Percentiles rank a stretch among this genome's conserved stretches.
These are phyloP conservation scores for Drosophila borborema DNA, from an alignment of 2,888 invertebrate species.

Conservation along the genomic window DNA sequence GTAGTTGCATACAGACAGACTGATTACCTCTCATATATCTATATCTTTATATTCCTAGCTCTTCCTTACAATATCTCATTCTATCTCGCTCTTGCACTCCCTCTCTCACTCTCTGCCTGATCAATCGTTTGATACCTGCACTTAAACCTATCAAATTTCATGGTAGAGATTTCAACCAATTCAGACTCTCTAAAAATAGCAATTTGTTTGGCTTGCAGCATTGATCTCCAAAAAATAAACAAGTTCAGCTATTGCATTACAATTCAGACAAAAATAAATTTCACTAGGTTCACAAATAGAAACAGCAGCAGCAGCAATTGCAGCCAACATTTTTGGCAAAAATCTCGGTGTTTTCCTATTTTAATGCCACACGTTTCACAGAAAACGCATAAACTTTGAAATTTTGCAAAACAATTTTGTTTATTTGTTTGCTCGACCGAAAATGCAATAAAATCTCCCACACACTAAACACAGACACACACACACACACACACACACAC, in stretches of 20 bases:
- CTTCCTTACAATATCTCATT: not conserved
- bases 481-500: conserved; percentile 4
- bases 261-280: conserved; percentile 44
- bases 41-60: not conserved
- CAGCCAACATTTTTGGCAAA: conserved; percentile 31
- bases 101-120: not conserved
- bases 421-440: conserved; percentile 57
- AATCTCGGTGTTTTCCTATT: conserved; percentile 36
- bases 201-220: conserved; percentile 19
- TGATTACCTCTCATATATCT: too few relatives aligned
- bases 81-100: not conserved
- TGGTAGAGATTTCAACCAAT: not conserved
- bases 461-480: conserved; percentile 22
- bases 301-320: conserved; percentile 21
- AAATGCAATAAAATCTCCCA: conserved; percentile 61
- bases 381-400: conserved; percentile 55
- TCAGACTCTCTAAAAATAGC: conserved; percentile 36
- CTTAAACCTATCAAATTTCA: conserved; percentile 28
- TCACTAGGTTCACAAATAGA: conserved; percentile 35
- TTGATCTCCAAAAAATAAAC: conserved; percentile 42
- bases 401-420: conserved; percentile 49
- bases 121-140: not conserved
- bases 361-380: conserved; percentile 58
- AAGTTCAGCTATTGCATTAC: conserved; percentile 60
- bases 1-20: too few relatives aligned